Base-by-base conservation (phyloP, 2,888 invertebrate species). In the Elegia similella region DNA sequence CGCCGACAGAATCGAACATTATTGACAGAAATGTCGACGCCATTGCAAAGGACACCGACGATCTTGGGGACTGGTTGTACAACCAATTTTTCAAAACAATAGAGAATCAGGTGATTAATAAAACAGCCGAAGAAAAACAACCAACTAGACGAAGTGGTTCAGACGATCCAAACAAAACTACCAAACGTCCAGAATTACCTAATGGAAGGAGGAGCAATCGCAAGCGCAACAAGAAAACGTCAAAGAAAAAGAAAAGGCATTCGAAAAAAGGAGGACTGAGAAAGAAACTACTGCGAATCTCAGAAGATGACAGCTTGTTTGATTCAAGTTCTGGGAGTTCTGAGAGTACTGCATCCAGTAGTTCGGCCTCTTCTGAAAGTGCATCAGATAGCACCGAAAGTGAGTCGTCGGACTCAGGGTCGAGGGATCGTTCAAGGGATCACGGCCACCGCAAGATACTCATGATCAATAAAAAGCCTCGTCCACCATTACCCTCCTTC, bases 1-100 rank as follows among this genome's bases (percentile, higher is more conserved):
- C 72, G 0, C 62, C 68, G 13, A 70, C 77, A 6, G 61, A 69
- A 1, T 55, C 60, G 1, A 71, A 65, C 52, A 59, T 67, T 1
- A 62, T 81, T 8, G 75, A 81, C 57, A 63, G 71, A 29, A 79
- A 78, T 58, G 72, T 80, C 2, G 79, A 81, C 46, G 78, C 77
- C 57, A 77, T 82, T 53, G 62, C 80, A 2, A 83, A 84, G 68
- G 83, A 85, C 43, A 73, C 82, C 5, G 85, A 86, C 43, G 86
- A 88, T 54, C 75, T 90, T 34, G 81, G 89, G 15, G 87, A 89
- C 60, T 91, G 90, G 90, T 74, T 91, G 8, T 90, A 89, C 61
- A 88, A 88, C 60, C 88, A 90, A 61, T 91, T 91, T 59, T 89
- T 88, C 59, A 88, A 88, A 78, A 84, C 88, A 15, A 82, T 91